A percentile compares a stretch with the other conserved stretches of the same genome.
phyloP scores from a whole-genome alignment of 2,113 vertebrate species.

The Cyphomyrus plagiostoma region DNA sequence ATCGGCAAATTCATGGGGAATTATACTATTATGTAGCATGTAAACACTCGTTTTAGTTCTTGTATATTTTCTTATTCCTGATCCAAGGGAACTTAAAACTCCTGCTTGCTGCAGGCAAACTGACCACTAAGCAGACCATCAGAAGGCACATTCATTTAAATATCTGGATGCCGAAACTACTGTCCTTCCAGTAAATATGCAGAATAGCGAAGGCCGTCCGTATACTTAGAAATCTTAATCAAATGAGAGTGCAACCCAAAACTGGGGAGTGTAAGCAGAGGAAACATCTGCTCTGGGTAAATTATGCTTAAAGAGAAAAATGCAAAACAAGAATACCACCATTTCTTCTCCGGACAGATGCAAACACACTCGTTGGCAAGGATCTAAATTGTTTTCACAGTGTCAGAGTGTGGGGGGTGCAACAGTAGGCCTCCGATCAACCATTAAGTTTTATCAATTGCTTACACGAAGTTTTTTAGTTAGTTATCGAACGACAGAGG shows the following conservation, averaged over 20 bases:
- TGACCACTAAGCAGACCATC: neutral
- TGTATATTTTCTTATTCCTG: neutral
- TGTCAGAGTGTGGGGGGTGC: neutral
- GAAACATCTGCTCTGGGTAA: neutral
- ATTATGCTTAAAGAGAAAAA: neutral
- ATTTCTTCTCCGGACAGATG: neutral
- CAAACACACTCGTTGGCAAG: neutral
- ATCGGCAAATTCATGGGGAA: neutral
- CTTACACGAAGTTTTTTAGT: neutral
- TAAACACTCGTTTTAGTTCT: neutral
- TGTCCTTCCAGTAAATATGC: neutral
- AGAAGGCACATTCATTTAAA: neutral
- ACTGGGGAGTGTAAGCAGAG: neutral
- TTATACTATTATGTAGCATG: neutral
- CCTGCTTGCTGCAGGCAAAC: neutral
- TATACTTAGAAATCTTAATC: neutral
- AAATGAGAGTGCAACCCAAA: neutral
- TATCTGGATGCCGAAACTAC: neutral
- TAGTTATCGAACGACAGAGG: neutral
- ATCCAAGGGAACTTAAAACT: neutral
- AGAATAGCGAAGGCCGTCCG: neutral
- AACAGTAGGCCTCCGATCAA: neutral
- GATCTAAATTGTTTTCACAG: neutral
- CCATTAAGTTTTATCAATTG: neutral
- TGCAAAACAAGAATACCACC: neutral